Evolutionary conservation across 2,888 invertebrate species (phyloP).

Genomic region (Zygaena filipendulae): DNA sequence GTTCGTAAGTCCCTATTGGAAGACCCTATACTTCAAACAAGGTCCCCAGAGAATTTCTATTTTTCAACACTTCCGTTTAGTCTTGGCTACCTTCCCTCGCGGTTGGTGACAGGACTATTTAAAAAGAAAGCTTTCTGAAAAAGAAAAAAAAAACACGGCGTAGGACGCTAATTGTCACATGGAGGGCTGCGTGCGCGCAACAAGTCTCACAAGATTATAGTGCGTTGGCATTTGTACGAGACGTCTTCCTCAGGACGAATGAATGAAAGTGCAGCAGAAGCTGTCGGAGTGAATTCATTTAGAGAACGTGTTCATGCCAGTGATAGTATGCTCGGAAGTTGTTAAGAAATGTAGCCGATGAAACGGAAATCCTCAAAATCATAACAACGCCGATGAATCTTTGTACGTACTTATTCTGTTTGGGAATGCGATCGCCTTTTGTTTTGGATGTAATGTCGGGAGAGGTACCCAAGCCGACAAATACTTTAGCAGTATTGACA

Average conservation of each 20-base stretch:
- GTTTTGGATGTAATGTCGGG: slow-evolving; percentile 1
- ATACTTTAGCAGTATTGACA: no score
- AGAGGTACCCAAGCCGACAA: slow-evolving; percentile 1
- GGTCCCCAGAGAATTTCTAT: no score
- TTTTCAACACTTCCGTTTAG: no score
- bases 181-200: slow-evolving; percentile 41
- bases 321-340: slow-evolving; percentile 19
- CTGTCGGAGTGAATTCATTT: slow-evolving; percentile 22
- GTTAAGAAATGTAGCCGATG: slow-evolving; percentile 12
- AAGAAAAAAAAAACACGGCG: no score
- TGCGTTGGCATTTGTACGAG: slow-evolving; percentile 45
- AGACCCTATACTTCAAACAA: no score
- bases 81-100: no score
- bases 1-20: no score
- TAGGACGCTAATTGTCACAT: no score
- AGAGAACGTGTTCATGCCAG: slow-evolving; percentile 20
- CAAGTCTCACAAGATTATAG: slow-evolving; percentile 49
- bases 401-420: slow-evolving; percentile 6
- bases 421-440: no score
- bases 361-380: slow-evolving; percentile 13
- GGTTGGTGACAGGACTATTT: no score
- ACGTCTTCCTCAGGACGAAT: slow-evolving; percentile 23
- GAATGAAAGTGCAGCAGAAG: slow-evolving; percentile 51
- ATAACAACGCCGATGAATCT: slow-evolving; percentile 2
- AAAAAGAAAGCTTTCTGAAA: no score